Conservation (phyloP, 35 echinoderm and acorn worm genomes). For the Heliocidaris erythrogramma region DNA sequence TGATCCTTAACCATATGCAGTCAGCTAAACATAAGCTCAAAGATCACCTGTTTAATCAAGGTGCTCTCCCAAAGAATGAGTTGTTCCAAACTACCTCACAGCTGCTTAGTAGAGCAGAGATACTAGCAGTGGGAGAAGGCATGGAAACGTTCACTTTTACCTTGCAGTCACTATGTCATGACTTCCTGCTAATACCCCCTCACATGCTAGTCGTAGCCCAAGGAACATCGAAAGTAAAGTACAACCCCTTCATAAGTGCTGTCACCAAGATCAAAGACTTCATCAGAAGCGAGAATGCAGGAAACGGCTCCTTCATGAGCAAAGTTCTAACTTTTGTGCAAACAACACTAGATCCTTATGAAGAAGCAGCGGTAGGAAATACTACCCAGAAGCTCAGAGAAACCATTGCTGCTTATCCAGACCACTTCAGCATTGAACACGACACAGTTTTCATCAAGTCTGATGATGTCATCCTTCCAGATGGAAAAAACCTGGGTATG, state of each 20-base stretch:
- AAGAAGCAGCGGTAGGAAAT: background rate
- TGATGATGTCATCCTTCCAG: background rate
- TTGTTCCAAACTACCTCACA: background rate
- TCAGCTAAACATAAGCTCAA: background rate
- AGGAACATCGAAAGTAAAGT: background rate
- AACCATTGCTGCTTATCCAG: background rate
- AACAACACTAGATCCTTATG: background rate
- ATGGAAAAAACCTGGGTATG: background rate
- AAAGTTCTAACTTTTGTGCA: background rate
- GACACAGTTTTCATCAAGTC: background rate
- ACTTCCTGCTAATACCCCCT: background rate
- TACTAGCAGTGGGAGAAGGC: background rate
- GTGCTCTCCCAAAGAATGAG: background rate
- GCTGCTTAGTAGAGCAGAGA: background rate
- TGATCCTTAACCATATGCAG: background rate
- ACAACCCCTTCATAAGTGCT: background rate
- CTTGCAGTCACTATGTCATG: background rate
- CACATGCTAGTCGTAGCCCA: background rate
- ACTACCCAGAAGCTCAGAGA: background rate
- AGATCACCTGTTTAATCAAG: background rate
- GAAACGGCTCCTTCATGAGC: background rate
- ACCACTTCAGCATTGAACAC: background rate
- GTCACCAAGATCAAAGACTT: background rate
- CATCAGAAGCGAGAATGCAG: background rate
- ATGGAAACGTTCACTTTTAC: background rate